Percentiles rank a stretch among this genome's conserved stretches.
These are phyloP conservation scores for Cirrhinus molitorella DNA, from an alignment of 2,797 vertebrate species.

Conservation along the genomic window DNA sequence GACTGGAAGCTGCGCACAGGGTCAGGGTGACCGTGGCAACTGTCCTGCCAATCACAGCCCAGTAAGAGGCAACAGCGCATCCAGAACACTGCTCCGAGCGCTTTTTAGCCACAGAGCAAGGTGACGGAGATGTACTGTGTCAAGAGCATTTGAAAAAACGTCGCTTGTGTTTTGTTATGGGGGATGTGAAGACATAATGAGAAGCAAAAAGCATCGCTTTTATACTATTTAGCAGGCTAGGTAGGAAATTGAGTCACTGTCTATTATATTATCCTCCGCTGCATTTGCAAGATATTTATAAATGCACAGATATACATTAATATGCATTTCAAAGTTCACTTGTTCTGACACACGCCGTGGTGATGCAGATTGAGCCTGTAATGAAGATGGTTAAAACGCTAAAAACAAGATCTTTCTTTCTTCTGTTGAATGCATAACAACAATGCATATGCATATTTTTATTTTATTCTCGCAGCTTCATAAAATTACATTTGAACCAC, in stretches of 20 bases:
- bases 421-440: too few species aligned
- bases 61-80: conserved; percentile 20
- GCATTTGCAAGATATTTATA: not conserved
- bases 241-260: not conserved
- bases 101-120: conserved; percentile 22
- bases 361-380: not conserved
- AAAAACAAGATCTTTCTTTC: not conserved
- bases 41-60: conserved; percentile 48
- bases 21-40: conserved; percentile 52
- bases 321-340: conserved; percentile 1
- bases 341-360: not conserved
- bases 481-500: too few species aligned
- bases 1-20: conserved; percentile 52
- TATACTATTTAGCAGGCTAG: not conserved
- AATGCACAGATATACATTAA: conserved; percentile 3
- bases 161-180: conserved; percentile 7
- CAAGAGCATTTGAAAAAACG: not conserved
- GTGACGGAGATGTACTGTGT: conserved; percentile 41
- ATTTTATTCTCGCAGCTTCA: too few species aligned
- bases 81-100: conserved; percentile 27
- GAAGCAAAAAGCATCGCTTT: not conserved
- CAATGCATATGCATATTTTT: too few species aligned
- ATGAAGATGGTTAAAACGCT: not conserved
- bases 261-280: not conserved
- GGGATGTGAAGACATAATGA: not conserved